phyloP scores from a whole-genome alignment of 2,113 vertebrate species.

The Azemiops feae region DNA sequence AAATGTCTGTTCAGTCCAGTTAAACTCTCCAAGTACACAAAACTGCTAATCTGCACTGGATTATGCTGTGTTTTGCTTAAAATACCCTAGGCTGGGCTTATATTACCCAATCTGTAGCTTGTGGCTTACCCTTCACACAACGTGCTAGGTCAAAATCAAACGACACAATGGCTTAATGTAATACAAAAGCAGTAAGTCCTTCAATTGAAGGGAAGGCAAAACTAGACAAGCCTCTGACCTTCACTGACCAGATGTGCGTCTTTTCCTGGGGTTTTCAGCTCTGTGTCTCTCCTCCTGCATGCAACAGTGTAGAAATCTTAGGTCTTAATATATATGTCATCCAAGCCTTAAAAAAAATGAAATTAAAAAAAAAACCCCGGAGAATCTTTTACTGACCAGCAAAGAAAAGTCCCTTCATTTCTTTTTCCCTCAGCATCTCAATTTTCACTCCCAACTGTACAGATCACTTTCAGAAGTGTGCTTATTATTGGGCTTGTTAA shows the following conservation, averaged over 20 bases:
- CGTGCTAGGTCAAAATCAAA: not conserved
- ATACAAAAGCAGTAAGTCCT: not conserved
- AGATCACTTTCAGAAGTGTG: not conserved
- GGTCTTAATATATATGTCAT: not conserved
- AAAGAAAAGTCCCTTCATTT: not conserved
- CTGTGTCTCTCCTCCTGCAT: too few species aligned
- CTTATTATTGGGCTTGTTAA: not conserved
- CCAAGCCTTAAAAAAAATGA: not conserved
- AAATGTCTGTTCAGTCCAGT: not conserved
- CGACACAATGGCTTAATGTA: not conserved
- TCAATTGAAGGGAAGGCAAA: not conserved
- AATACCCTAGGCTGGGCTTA: not conserved
- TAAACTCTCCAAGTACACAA: not conserved
- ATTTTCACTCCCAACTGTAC: not conserved
- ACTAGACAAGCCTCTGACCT: not conserved
- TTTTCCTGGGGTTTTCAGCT: not conserved
- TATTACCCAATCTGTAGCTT: not conserved
- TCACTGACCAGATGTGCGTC: not conserved
- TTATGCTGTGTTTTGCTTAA: not conserved
- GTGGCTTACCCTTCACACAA: not conserved
- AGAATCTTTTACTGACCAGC: not conserved
- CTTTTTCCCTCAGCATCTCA: not conserved
- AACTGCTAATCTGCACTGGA: not conserved
- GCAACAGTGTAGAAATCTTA: not conserved
- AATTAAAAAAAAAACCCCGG: not conserved